These are phyloP conservation scores for Pseudolaguvia tuberculata DNA, from an alignment of 2,113 vertebrate genomes.

Conservation along the genomic window DNA sequence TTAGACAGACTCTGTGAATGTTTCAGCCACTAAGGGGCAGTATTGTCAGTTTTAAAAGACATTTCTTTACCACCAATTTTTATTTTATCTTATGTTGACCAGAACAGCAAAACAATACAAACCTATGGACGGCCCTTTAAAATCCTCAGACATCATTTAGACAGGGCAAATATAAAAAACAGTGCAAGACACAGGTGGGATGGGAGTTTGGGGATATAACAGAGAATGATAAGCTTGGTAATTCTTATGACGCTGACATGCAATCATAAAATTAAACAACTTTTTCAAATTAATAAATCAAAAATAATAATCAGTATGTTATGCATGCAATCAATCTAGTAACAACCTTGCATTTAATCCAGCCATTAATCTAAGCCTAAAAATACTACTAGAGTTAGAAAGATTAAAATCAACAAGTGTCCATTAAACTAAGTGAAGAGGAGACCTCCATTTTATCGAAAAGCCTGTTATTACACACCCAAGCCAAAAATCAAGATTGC, in stretches of 20 bases:
- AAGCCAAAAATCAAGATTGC: not conserved
- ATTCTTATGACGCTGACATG: slow-evolving; percentile 20
- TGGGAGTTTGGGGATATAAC: too few species aligned
- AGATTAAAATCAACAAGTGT: not conserved
- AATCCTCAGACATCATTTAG: too few species aligned
- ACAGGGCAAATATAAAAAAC: too few species aligned
- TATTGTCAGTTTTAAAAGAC: not conserved
- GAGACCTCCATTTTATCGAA: not conserved
- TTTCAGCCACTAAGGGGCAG: slow-evolving; percentile 27
- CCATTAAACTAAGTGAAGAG: not conserved
- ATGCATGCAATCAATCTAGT: not conserved
- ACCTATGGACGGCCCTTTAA: too few species aligned
- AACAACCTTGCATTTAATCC: not conserved
- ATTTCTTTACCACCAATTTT: not conserved
- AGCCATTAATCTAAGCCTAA: not conserved
- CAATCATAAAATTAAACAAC: not conserved
- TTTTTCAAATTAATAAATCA: not conserved
- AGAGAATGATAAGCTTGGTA: not conserved
- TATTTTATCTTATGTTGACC: not conserved
- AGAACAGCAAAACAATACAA: not conserved
- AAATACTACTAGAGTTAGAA: not conserved
- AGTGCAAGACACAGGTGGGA: too few species aligned
- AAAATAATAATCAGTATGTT: too few species aligned
- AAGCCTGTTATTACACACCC: not conserved
- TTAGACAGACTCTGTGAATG: not conserved